Conservation (phyloP, 2,797 vertebrate species). For the Streptopelia turtur region DNA sequence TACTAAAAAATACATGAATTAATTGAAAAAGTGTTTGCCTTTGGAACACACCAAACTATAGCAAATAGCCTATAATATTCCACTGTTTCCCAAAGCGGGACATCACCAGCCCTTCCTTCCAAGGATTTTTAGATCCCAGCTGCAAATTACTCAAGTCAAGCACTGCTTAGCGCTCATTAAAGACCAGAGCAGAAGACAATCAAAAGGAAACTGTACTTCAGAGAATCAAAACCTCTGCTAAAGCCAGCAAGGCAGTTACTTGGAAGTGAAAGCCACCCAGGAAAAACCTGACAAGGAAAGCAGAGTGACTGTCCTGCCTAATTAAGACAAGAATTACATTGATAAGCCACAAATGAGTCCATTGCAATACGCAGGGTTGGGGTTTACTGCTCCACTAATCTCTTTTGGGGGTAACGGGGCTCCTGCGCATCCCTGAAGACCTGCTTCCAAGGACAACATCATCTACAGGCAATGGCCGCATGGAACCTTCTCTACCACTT, state of each 20-base stretch:
- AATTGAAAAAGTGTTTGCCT: background rate
- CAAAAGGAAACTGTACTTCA: slow-evolving; percentile 38
- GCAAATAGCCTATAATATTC: background rate
- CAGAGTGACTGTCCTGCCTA: background rate
- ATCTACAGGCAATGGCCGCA: background rate
- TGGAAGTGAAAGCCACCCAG: background rate
- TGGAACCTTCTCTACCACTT: background rate
- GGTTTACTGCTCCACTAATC: background rate
- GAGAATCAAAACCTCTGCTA: slow-evolving; percentile 42
- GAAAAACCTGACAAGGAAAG: background rate
- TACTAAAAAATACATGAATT: background rate
- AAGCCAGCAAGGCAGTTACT: background rate
- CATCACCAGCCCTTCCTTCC: background rate
- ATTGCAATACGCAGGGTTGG: background rate
- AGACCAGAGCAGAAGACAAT: slow-evolving; percentile 46
- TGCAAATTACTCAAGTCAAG: slow-evolving; percentile 52
- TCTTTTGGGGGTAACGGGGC: background rate
- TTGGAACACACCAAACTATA: background rate
- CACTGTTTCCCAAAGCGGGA: background rate
- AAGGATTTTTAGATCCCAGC: slow-evolving; percentile 10
- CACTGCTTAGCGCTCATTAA: slow-evolving; percentile 43
- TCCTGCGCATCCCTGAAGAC: background rate
- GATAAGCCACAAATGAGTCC: background rate
- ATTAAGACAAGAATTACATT: background rate
- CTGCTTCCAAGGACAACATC: background rate